phyloP scores from a whole-genome alignment of 2,888 invertebrate genomes.

The Sinopyrophorus schimmeli region DNA sequence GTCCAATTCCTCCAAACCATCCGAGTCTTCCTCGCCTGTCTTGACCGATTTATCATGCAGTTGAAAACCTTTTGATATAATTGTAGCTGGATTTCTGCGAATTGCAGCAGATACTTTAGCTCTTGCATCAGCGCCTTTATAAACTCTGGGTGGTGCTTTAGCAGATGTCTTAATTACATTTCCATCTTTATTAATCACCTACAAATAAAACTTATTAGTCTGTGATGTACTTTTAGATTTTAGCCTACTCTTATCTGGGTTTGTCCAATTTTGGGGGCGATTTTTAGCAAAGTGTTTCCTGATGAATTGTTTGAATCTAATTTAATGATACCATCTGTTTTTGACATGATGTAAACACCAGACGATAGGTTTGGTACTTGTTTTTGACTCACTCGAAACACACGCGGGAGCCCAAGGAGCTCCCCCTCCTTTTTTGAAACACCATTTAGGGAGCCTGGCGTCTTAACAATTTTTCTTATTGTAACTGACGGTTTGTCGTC shows the following conservation, averaged over 20 bases:
- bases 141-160: too few species aligned
- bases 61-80: not conserved
- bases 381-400: slow-evolving; percentile 74
- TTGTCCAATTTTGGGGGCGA: slow-evolving; percentile 59
- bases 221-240: too few species aligned
- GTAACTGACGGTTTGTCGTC: slow-evolving; percentile 34
- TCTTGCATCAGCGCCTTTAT: too few species aligned
- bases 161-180: too few species aligned
- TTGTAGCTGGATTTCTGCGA: too few species aligned
- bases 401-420: slow-evolving; percentile 62
- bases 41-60: too few species aligned
- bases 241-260: slow-evolving; percentile 57
- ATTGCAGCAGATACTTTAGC: too few species aligned
- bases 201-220: too few species aligned
- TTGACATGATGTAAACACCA: slow-evolving; percentile 77
- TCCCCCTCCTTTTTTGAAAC: slow-evolving; percentile 45
- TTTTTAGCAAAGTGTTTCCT: slow-evolving; percentile 52
- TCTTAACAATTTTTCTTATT: slow-evolving; percentile 33
- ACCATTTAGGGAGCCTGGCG: slow-evolving; percentile 38
- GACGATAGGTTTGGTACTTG: slow-evolving; percentile 66
- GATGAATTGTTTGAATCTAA: slow-evolving; percentile 62
- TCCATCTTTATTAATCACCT: slow-evolving; percentile 29
- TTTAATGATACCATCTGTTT: slow-evolving; percentile 75
- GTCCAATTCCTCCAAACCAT: slow-evolving; percentile 68
- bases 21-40: slow-evolving; percentile 55